phyloP scores from a whole-genome alignment of 30 jellyfish, hydroid and myxozoan genomes.

The Mastigias papua region DNA sequence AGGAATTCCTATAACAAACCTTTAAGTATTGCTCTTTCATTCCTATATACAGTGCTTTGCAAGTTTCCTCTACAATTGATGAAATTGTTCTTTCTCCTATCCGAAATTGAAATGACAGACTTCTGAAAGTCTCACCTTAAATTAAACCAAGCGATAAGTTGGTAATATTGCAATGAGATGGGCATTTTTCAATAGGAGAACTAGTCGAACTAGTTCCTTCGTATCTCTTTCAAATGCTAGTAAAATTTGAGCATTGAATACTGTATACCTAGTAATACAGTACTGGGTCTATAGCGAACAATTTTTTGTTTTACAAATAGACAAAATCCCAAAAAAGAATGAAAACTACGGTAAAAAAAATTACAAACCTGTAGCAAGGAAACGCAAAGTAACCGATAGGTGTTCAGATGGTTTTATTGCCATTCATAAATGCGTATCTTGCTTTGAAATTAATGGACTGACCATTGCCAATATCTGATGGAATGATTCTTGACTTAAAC shows the following conservation, averaged over 20 bases:
- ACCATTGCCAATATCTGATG: conserved; percentile 11
- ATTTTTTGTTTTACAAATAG: not conserved
- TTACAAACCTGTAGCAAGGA: conserved; percentile 44
- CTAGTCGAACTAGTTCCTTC: too few relatives aligned
- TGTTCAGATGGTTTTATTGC: conserved; percentile 45
- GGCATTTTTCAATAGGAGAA: not conserved
- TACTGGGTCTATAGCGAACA: not conserved
- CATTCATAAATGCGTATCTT: conserved; percentile 22
- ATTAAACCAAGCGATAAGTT: not conserved
- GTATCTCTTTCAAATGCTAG: not conserved
- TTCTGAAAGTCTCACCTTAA: conserved; percentile 40
- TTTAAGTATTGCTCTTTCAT: conserved; percentile 45
- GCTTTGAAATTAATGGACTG: conserved; percentile 23
- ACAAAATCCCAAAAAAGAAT: not conserved
- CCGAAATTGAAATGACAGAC: conserved; percentile 35
- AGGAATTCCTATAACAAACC: conserved; percentile 5
- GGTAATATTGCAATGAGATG: not conserved
- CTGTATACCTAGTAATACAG: not conserved
- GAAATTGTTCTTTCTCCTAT: conserved; percentile 42
- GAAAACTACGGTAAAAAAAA: too few relatives aligned
- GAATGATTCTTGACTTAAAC: conserved; percentile 21
- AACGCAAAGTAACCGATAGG: conserved; percentile 29
- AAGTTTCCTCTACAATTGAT: conserved; percentile 25
- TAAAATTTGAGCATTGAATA: not conserved
- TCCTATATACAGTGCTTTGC: conserved; percentile 21